phyloP scores from a whole-genome alignment of 2,113 vertebrate species.

The Stomatorhinus ivindoensis region DNA sequence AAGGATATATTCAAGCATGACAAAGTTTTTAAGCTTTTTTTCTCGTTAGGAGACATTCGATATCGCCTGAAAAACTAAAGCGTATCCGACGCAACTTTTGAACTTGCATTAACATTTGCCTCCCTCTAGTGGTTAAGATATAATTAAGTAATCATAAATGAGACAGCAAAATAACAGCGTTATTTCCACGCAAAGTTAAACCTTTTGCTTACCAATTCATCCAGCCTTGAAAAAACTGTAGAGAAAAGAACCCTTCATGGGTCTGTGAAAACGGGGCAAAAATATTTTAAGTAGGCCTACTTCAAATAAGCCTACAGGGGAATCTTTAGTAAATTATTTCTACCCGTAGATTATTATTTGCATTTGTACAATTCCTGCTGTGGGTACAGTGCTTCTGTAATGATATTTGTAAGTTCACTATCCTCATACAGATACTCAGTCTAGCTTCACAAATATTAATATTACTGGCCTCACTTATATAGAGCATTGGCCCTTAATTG shows the following conservation, averaged over 20 bases:
- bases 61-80: not conserved
- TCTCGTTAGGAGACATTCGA: not conserved
- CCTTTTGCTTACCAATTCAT: not conserved
- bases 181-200: not conserved
- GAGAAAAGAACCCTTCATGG: not conserved
- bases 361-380: not conserved
- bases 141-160: not conserved
- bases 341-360: not conserved
- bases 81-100: not conserved
- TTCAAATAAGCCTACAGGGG: not conserved
- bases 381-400: not conserved
- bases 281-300: not conserved
- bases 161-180: not conserved
- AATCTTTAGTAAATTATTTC: not conserved
- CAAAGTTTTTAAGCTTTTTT: not conserved
- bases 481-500: not conserved
- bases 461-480: not conserved
- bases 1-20: not conserved
- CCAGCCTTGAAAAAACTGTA: not conserved
- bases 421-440: not conserved
- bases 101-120: conserved; percentile 3
- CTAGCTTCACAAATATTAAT: not conserved
- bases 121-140: conserved; percentile 26
- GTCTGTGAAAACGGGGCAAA: not conserved
- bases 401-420: not conserved